phyloP scores from a whole-genome alignment of 1,140 invertebrate genomes.

The Diorhabda carinulata region DNA sequence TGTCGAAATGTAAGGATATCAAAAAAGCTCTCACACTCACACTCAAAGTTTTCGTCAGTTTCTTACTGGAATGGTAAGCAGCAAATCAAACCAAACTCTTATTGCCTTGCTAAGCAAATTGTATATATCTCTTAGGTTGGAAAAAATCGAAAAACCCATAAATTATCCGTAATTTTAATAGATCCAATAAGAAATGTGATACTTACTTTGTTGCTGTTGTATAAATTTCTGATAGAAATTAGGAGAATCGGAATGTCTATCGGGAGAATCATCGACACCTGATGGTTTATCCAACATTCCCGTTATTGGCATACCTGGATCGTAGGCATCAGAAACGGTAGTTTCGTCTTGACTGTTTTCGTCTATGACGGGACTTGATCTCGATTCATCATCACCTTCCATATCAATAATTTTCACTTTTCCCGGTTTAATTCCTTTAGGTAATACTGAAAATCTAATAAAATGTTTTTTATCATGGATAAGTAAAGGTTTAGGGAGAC shows the following conservation, averaged over 20 bases:
- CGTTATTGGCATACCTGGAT: constrained; percentile 29
- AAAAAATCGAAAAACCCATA: not conserved
- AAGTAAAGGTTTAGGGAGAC: constrained; percentile 82
- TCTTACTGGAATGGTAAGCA: not conserved
- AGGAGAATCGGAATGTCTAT: constrained; percentile 42
- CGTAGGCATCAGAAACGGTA: constrained; percentile 6
- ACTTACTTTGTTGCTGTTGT: constrained; percentile 17
- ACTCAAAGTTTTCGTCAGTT: not conserved
- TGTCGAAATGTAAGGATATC: too few relatives aligned
- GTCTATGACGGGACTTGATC: constrained; percentile 19
- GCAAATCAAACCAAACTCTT: too few relatives aligned
- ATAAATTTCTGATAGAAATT: constrained; percentile 36
- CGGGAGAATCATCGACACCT: constrained; percentile 31
- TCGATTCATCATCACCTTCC: constrained; percentile 48
- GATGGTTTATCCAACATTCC: constrained; percentile 8
- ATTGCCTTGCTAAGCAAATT: not conserved
- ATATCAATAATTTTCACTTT: constrained; percentile 66
- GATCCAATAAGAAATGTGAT: too few relatives aligned
- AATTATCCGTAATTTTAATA: not conserved
- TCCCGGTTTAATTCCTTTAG: constrained; percentile 68
- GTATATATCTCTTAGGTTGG: not conserved
- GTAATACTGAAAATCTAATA: constrained; percentile 75
- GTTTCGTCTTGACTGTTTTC: constrained; percentile 29
- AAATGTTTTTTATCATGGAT: constrained; percentile 78
- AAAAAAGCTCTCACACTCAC: not conserved